Conservation (phyloP, 1,140 invertebrate genomes). For the Drosophila chauvacae region DNA sequence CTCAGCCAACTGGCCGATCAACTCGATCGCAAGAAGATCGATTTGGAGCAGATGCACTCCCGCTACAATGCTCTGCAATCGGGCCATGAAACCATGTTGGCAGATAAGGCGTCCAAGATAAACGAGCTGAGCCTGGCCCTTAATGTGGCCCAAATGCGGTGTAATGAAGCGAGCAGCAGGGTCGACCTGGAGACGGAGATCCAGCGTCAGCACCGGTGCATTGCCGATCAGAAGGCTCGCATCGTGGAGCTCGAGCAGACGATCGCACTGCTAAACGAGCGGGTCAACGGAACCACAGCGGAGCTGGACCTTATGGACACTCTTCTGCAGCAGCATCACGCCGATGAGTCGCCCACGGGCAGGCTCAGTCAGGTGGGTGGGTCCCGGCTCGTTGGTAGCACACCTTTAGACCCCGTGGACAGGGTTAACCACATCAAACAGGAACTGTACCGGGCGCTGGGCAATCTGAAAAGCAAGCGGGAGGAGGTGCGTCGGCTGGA, state of each 20-base stretch:
- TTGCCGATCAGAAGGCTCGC: conserved; percentile 63
- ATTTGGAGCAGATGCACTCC: conserved; percentile 85
- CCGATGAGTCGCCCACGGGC: conserved; percentile 54
- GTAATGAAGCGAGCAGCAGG: conserved; percentile 48
- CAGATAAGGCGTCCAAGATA: conserved; percentile 86
- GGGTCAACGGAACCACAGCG: conserved; percentile 64
- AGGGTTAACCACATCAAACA: conserved; percentile 73
- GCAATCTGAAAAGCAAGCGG: conserved; percentile 70
- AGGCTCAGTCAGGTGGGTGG: conserved; percentile 50
- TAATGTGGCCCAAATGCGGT: conserved; percentile 85
- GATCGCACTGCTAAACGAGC: conserved; percentile 60
- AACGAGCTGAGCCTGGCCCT: conserved; percentile 85
- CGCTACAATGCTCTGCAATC: conserved; percentile 86
- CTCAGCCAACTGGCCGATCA: conserved; percentile 61
- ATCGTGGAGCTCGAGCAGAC: conserved; percentile 70
- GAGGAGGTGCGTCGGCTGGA: conserved; percentile 77
- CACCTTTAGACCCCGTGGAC: conserved; percentile 66
- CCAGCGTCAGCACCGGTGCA: conserved; percentile 55
- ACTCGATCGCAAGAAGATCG: conserved; percentile 85
- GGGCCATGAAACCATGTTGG: conserved; percentile 85
- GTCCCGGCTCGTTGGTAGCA: conserved; percentile 63
- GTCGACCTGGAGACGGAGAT: conserved; percentile 60
- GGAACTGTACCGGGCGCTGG: conserved; percentile 69
- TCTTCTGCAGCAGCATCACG: conserved; percentile 70
- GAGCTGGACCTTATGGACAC: conserved; percentile 81